These are phyloP conservation scores for Rotaria macrura DNA, from an alignment of 2,888 invertebrate genomes.

Conservation along the genomic window DNA sequence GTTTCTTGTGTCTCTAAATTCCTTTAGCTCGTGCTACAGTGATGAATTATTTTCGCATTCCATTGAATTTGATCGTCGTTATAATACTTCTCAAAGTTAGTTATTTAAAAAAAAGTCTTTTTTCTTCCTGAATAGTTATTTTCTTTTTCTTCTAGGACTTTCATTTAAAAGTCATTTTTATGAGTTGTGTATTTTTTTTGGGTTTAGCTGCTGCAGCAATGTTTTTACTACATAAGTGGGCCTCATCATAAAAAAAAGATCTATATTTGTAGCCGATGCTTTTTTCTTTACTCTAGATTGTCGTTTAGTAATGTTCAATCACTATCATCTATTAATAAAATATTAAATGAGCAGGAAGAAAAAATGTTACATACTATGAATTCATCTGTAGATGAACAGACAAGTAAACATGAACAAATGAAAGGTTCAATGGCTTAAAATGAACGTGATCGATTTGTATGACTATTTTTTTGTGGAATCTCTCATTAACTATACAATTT, in stretches of 20 bases:
- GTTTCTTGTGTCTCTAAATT: slow-evolving; percentile 23
- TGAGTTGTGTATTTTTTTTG: slow-evolving; percentile 50
- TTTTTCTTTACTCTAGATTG: background rate
- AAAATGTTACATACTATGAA: background rate
- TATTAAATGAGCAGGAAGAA: background rate
- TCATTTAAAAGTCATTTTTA: slow-evolving; percentile 49
- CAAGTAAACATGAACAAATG: background rate
- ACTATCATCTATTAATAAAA: background rate
- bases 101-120: background rate
- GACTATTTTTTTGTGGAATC: background rate
- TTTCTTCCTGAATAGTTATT: background rate
- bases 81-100: slow-evolving; percentile 50
- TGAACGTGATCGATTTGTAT: background rate
- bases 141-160: slow-evolving; percentile 42
- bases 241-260: slow-evolving; percentile 2
- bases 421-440: background rate
- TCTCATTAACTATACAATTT: background rate
- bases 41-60: slow-evolving; percentile 53
- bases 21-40: slow-evolving; percentile 51
- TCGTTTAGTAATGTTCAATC: background rate
- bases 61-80: slow-evolving; percentile 53
- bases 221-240: slow-evolving; percentile 45
- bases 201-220: slow-evolving; percentile 45
- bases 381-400: background rate
- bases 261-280: too few species aligned